A percentile compares a stretch with the other conserved stretches of the same genome.
phyloP scores from a whole-genome alignment of 2,888 invertebrate genomes.

The Stenurella melanura region DNA sequence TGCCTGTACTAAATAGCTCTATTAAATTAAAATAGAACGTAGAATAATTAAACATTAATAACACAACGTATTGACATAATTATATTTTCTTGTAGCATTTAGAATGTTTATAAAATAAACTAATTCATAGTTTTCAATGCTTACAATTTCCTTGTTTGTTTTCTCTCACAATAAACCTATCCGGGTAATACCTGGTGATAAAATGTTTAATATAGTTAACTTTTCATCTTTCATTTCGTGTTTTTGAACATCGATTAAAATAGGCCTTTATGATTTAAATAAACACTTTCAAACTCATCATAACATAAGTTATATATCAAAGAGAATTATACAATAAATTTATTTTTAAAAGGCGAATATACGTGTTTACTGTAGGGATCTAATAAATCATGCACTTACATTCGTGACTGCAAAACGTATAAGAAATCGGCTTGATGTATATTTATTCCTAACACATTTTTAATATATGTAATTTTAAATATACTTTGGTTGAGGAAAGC shows the following conservation, averaged over 20 bases:
- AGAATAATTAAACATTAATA: neutral
- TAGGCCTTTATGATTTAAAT: constrained; percentile 23
- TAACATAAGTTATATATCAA: constrained; percentile 29
- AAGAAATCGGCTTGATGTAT: neutral
- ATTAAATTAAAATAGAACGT: neutral
- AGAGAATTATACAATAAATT: constrained; percentile 25
- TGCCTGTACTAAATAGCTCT: neutral
- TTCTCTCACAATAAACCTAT: constrained; percentile 29
- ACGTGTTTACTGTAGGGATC: constrained; percentile 2
- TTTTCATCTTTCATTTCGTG: constrained; percentile 7
- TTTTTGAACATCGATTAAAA: constrained; percentile 12
- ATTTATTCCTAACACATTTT: neutral
- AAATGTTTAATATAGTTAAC: constrained; percentile 26
- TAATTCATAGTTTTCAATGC: constrained; percentile 17
- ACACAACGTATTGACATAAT: constrained; percentile 12
- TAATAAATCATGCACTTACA: constrained; percentile 31
- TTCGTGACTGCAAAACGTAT: constrained; percentile 10
- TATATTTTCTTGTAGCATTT: neutral
- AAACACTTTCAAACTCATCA: constrained; percentile 28
- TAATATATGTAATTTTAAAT: neutral
- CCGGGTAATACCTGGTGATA: constrained; percentile 19
- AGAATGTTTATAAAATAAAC: constrained; percentile 1
- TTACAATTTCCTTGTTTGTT: constrained; percentile 20
- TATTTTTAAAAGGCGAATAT: constrained; percentile 26
- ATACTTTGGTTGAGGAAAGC: neutral